These are phyloP conservation scores for Ecliptopera silaceata DNA, from an alignment of 2,888 invertebrate species.

Conservation along the genomic window DNA sequence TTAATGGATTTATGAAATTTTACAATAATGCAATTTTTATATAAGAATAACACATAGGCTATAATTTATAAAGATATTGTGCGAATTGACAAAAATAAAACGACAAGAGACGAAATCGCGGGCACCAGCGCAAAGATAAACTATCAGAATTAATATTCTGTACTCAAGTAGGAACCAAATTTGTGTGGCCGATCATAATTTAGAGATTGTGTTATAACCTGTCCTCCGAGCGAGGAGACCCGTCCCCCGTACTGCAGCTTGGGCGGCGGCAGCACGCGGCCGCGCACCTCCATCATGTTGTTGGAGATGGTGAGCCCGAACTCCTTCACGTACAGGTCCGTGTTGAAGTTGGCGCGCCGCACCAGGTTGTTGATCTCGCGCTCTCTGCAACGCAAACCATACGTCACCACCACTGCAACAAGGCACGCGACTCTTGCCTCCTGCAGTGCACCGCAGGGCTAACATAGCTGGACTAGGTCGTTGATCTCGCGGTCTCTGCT, in stretches of 20 bases:
- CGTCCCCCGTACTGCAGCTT: conserved; percentile 99
- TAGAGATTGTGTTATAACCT: conserved; percentile 77
- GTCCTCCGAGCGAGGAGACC: conserved; percentile 93
- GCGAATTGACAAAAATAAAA: no score
- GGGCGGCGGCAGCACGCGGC: conserved; percentile 98
- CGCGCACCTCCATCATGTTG: conserved; percentile 99
- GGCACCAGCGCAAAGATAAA: no score
- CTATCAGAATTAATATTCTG: no score
- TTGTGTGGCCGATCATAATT: not conserved
- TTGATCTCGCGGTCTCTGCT: no score
- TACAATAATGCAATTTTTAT: no score
- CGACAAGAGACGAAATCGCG: no score
- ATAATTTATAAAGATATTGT: no score
- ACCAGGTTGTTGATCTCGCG: conserved; percentile 99
- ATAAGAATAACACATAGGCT: no score
- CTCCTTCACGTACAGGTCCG: conserved; percentile 99
- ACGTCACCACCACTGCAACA: not conserved
- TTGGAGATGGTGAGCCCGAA: conserved; percentile 99
- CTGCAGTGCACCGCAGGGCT: no score
- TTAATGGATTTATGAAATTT: no score
- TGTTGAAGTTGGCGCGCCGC: conserved; percentile 98
- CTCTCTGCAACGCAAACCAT: conserved; percentile 83
- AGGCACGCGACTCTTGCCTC: no score
- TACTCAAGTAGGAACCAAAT: not conserved
- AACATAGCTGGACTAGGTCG: no score